Evolutionary conservation across 2,797 vertebrate genomes (phyloP).

Genomic region (Thripadectes ignobilis): DNA sequence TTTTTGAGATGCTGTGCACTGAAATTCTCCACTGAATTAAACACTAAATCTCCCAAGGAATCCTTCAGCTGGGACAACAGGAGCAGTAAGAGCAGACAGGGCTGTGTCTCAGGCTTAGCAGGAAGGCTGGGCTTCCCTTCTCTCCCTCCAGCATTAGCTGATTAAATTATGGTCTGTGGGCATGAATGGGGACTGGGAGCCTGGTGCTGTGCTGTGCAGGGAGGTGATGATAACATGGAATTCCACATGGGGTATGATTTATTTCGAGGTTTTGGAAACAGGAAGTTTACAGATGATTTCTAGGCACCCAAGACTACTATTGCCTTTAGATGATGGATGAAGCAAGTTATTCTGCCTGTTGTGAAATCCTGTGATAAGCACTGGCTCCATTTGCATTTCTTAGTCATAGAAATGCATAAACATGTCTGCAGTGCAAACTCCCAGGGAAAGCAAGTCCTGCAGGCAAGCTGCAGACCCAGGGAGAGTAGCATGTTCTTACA

Average conservation of each 20-base stretch:
- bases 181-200: not conserved
- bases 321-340: not conserved
- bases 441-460: not conserved
- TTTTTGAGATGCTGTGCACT: not conserved
- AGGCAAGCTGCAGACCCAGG: not conserved
- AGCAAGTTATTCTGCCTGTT: slow-evolving; percentile 6
- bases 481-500: fast-evolving
- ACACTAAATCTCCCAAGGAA: not conserved
- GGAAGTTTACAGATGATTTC: slow-evolving; percentile 12
- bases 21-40: not conserved
- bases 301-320: not conserved
- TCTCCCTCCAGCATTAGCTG: not conserved
- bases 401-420: not conserved
- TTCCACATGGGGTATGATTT: not conserved
- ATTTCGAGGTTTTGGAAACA: not conserved
- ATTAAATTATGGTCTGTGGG: not conserved
- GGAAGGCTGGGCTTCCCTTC: slow-evolving; percentile 19
- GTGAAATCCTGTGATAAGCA: not conserved
- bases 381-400: slow-evolving; percentile 13
- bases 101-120: not conserved
- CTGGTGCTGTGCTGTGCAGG: not conserved
- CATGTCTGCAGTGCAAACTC: not conserved
- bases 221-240: not conserved
- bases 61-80: not conserved
- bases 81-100: slow-evolving; percentile 23